Conservation (phyloP, 2,113 vertebrate species). For the Papio anubis region DNA sequence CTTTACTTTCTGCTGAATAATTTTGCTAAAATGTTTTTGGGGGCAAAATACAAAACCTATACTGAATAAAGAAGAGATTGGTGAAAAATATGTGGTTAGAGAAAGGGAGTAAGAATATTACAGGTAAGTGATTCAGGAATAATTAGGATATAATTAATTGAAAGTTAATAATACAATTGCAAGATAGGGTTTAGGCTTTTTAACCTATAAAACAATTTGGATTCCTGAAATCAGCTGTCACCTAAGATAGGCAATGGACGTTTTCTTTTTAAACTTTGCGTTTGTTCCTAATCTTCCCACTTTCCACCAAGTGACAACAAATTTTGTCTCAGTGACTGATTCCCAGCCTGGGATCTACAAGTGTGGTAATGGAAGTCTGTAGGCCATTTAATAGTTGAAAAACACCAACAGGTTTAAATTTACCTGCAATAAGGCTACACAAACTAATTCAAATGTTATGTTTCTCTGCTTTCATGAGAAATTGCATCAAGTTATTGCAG, state of each 20-base stretch:
- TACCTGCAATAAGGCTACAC: not conserved
- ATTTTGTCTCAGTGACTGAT: not conserved
- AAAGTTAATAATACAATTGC: not conserved
- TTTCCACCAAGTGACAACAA: conserved; percentile 13
- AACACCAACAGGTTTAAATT: not conserved
- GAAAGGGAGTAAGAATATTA: not conserved
- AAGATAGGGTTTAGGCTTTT: not conserved
- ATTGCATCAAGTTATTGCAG: not conserved
- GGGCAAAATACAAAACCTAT: not conserved
- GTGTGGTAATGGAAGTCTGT: not conserved
- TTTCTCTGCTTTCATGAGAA: conserved; percentile 35
- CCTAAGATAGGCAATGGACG: not conserved
- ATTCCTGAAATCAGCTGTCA: not conserved
- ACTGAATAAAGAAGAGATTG: not conserved
- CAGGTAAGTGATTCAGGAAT: not conserved
- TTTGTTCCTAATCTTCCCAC: conserved; percentile 6
- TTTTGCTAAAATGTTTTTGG: not conserved
- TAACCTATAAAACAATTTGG: not conserved
- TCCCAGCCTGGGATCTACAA: not conserved
- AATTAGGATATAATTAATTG: not conserved
- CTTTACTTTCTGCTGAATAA: not conserved
- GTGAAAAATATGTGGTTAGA: not conserved
- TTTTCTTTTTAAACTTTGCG: conserved; percentile 21
- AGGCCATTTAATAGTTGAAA: conserved; percentile 28
- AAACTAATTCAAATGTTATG: conserved; percentile 32